A percentile compares a stretch with the other conserved stretches of the same genome.
Evolutionary conservation across 2,797 vertebrate genomes (phyloP).

Genomic region (Lepilemur ruficaudatus): DNA sequence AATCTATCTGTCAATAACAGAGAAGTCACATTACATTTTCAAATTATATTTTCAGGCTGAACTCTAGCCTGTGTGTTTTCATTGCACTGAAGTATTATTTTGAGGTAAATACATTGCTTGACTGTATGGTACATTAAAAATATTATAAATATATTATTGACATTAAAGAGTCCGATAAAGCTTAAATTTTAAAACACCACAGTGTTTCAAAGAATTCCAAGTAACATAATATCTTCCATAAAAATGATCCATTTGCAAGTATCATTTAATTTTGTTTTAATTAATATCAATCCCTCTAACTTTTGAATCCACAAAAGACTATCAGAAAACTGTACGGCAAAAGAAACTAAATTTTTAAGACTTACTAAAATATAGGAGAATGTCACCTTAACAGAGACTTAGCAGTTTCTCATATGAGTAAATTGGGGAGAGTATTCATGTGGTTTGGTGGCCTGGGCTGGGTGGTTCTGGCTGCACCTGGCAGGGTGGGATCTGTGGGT

Average conservation of each 20-base stretch:
- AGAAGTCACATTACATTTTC: neutral
- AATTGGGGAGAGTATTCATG: too few relatives aligned
- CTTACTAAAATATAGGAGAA: neutral
- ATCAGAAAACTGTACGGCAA: neutral
- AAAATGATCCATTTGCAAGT: neutral
- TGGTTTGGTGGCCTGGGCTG: rapidly evolving
- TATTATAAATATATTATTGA: neutral
- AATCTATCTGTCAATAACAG: slow-evolving; percentile 37
- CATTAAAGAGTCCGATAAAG: neutral
- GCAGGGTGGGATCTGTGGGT: rapidly evolving
- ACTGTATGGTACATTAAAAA: neutral
- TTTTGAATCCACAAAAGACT: neutral
- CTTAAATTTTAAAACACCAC: neutral
- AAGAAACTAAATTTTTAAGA: neutral
- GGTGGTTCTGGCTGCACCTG: rapidly evolving
- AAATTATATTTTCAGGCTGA: slow-evolving; percentile 6
- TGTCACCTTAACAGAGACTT: too few relatives aligned
- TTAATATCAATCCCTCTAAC: neutral
- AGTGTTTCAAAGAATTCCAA: neutral
- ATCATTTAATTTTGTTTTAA: neutral
- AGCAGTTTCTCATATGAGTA: neutral
- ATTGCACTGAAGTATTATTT: neutral
- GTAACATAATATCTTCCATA: neutral
- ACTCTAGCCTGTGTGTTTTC: neutral
- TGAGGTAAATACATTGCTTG: neutral